Conservation (phyloP, 2,888 invertebrate species). For the Lepeophtheirus nordmannii region DNA sequence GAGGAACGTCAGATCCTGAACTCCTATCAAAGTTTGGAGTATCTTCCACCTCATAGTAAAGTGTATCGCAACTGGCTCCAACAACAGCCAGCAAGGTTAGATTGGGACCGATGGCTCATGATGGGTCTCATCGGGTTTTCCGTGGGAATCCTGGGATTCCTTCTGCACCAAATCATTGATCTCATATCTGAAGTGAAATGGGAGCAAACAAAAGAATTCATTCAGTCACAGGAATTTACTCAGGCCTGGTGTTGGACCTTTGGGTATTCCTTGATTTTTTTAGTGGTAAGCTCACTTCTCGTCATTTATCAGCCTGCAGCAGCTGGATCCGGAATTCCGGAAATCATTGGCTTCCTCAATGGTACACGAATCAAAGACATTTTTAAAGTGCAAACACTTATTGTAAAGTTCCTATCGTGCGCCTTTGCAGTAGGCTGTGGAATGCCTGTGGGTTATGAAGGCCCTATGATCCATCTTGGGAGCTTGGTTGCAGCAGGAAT, state of each 20-base stretch:
- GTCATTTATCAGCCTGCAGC: conserved; percentile 25
- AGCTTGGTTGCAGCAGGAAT: conserved; percentile 27
- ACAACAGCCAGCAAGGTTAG: conserved; percentile 24
- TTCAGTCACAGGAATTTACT: conserved; percentile 19
- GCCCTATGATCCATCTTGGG: conserved; percentile 38
- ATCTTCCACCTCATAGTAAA: conserved; percentile 23
- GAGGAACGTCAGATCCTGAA: conserved; percentile 21
- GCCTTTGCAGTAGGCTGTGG: conserved; percentile 34
- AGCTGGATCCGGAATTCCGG: conserved; percentile 32
- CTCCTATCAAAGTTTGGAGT: conserved; percentile 22
- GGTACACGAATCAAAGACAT: conserved; percentile 33
- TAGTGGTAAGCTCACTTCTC: conserved; percentile 20
- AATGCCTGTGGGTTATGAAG: conserved; percentile 37
- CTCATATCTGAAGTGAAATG: conserved; percentile 24
- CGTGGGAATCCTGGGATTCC: conserved; percentile 24
- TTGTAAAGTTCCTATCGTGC: conserved; percentile 34
- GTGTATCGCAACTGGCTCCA: conserved; percentile 25
- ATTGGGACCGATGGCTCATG: conserved; percentile 25
- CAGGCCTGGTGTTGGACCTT: conserved; percentile 16
- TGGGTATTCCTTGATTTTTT: conserved; percentile 21
- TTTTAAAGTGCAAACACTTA: conserved; percentile 33
- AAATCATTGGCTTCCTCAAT: conserved; percentile 34
- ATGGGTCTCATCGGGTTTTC: conserved; percentile 24
- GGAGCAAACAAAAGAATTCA: conserved; percentile 22
- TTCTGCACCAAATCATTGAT: conserved; percentile 25